Conservation (phyloP, 2,113 vertebrate species). For the Ophthalmolycus amberensis region DNA sequence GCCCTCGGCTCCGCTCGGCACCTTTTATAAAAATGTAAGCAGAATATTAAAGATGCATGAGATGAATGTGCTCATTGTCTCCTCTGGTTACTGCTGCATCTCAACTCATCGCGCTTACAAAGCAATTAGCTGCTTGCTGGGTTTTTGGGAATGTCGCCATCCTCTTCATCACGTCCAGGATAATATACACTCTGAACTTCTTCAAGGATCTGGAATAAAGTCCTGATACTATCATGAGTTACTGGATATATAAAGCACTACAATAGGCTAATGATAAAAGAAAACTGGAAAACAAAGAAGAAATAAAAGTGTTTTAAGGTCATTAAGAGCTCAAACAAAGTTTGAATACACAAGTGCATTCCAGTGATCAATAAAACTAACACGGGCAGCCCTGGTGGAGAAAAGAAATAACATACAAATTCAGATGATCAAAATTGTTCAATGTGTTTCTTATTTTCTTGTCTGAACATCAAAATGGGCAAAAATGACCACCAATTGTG, state of each 20-base stretch:
- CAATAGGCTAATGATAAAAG: constrained; percentile 15
- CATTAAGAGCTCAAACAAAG: constrained; percentile 52
- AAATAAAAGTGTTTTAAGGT: constrained; percentile 4
- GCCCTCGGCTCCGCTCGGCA: constrained; percentile 70
- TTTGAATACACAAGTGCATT: constrained; percentile 50
- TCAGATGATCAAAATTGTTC: constrained; percentile 71
- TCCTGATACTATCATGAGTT: constrained; percentile 46
- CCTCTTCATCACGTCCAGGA: constrained; percentile 64
- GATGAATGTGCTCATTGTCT: constrained; percentile 75
- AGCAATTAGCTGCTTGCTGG: constrained; percentile 73
- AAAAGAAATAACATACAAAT: constrained; percentile 63
- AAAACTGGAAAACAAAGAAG: constrained; percentile 8
- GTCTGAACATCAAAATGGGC: constrained; percentile 80
- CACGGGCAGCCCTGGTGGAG: constrained; percentile 59
- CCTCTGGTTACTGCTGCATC: constrained; percentile 61
- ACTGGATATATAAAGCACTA: constrained; percentile 21
- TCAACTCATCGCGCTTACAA: constrained; percentile 58
- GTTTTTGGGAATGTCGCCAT: constrained; percentile 66
- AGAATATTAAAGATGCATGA: constrained; percentile 78
- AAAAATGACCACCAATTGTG: constrained; percentile 79
- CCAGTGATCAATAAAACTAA: constrained; percentile 69
- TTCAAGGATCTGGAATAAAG: constrained; percentile 59
- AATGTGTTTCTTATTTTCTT: constrained; percentile 79
- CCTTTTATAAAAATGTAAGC: constrained; percentile 73
- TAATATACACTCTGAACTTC: constrained; percentile 56